Evolutionary conservation across 2,888 invertebrate genomes (phyloP).

Genomic region (Colletes collaris): DNA sequence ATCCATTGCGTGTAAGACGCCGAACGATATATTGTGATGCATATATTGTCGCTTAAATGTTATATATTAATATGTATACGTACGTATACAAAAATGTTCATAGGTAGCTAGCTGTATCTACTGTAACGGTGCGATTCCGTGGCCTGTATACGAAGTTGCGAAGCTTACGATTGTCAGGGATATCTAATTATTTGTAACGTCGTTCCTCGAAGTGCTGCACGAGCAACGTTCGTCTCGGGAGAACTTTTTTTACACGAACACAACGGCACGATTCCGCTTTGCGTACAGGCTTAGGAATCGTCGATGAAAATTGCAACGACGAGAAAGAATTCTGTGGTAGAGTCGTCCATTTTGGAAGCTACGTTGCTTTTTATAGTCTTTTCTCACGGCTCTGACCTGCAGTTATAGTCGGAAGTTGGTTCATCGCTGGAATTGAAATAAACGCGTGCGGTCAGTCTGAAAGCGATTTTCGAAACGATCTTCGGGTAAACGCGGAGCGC

Average conservation of each 20-base stretch:
- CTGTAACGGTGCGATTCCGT: slow-evolving; percentile 1
- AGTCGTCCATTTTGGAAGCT: slow-evolving; percentile 30
- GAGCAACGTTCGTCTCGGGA: neutral
- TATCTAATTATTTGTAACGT: neutral
- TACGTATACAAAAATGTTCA: slow-evolving; percentile 61
- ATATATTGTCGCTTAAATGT: slow-evolving; percentile 66
- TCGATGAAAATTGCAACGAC: slow-evolving; percentile 15
- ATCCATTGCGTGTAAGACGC: slow-evolving; percentile 23
- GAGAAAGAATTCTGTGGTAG: too few species aligned
- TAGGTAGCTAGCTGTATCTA: slow-evolving; percentile 40
- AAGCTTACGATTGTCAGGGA: neutral
- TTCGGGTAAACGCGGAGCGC: slow-evolving; percentile 32
- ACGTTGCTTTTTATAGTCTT: slow-evolving; percentile 57
- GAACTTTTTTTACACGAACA: neutral
- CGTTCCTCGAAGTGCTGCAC: slow-evolving; percentile 1
- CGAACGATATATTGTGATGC: slow-evolving; percentile 63
- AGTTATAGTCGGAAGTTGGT: slow-evolving; percentile 45
- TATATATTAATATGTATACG: slow-evolving; percentile 58
- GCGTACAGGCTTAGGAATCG: slow-evolving; percentile 39
- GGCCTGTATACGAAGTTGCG: slow-evolving; percentile 14
- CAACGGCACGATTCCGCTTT: neutral
- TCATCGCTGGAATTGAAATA: slow-evolving; percentile 47
- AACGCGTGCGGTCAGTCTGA: slow-evolving; percentile 45
- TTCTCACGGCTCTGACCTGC: slow-evolving; percentile 46
- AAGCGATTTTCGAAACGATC: slow-evolving; percentile 25